Base-by-base conservation (phyloP, 2,113 vertebrate genomes). In the Dasypus novemcinctus region DNA sequence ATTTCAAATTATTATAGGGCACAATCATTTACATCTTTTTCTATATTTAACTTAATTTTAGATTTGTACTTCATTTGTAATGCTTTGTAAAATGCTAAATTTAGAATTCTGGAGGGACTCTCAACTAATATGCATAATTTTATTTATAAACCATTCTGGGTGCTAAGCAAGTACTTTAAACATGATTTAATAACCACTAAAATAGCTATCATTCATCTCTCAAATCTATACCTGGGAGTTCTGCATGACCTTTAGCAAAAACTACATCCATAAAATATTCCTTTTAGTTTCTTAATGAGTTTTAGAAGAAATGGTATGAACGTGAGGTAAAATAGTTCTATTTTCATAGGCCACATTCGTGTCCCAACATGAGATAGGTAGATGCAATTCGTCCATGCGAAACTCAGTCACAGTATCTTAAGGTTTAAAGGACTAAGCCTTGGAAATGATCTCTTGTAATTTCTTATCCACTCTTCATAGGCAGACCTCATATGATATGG, bases 191-290 rank as follows among this genome's bases (percentile, higher is more conserved):
- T 96, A 69, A 71, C 66, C n/a, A 78, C 41, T 89, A 71, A 91
- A 94, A 95, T 94, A 81, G 15, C 81, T 97, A 83, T 93, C 78
- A 74, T 91, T 91, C 87, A 63, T 96, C 95, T 94, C 91, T 94
- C 78, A 71, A 76, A 95, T 91, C 38, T 87, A 21, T 87, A 94
- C 76, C 94, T 94, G 18, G n/a, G 95, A 96, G 87, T 92, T 93
- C 72, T 86, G 5, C 64, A 27, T 97, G 94, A 96, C 71, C 93
- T 98, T 98, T 98, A 94, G n/a, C 90, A 97, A 97, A 94, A 96
- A 90, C 75, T 86, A 49, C 36, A 92, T 76, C 87, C 76, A 92
- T 38, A 78, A 94, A 96, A 78, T 76, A n/a, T 76, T 66, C 76
- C 74, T 84, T 96, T 68, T 71, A 81, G 68, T 82, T 92, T 69